Conservation (phyloP, 64 coral and sea anemone genomes). For the Pachyseris speciosa region DNA sequence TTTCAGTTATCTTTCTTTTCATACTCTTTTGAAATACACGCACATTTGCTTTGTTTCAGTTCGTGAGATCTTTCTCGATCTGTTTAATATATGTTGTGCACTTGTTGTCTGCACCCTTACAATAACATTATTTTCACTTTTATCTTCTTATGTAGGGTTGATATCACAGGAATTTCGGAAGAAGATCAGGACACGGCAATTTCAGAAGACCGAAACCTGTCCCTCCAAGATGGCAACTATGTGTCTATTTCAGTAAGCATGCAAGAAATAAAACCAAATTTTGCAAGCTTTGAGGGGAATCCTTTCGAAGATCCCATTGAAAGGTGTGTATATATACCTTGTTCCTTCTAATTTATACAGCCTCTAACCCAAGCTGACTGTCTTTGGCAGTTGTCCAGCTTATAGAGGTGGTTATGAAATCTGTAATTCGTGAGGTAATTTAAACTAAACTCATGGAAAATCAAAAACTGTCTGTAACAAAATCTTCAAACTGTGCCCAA, state of each 20-base stretch:
- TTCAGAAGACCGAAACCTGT: not conserved
- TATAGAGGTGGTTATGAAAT: too few relatives aligned
- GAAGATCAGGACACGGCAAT: not conserved
- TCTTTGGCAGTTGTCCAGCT: too few relatives aligned
- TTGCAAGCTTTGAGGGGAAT: too few relatives aligned
- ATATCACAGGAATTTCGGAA: conserved; percentile 3
- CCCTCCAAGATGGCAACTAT: not conserved
- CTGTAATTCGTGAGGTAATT: too few relatives aligned
- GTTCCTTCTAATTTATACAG: too few relatives aligned
- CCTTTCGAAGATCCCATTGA: too few relatives aligned
- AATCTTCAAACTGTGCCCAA: too few relatives aligned
- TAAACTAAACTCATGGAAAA: too few relatives aligned
- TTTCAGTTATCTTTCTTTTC: not conserved
- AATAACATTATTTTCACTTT: not conserved
- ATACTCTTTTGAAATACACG: conserved; percentile 9
- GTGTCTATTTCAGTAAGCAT: not conserved
- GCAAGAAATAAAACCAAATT: not conserved
- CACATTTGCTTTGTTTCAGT: conserved; percentile 18
- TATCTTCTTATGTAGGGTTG: not conserved
- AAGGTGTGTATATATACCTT: too few relatives aligned
- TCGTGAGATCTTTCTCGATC: conserved; percentile 10
- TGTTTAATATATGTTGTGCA: conserved; percentile 1
- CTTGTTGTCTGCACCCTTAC: not conserved
- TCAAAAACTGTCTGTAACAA: too few relatives aligned
- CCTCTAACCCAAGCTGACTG: too few relatives aligned